Percentiles rank a stretch among this genome's conserved stretches.
Evolutionary conservation across 2,797 vertebrate species (phyloP).

Genomic region (Melanotaenia maccullochi): DNA sequence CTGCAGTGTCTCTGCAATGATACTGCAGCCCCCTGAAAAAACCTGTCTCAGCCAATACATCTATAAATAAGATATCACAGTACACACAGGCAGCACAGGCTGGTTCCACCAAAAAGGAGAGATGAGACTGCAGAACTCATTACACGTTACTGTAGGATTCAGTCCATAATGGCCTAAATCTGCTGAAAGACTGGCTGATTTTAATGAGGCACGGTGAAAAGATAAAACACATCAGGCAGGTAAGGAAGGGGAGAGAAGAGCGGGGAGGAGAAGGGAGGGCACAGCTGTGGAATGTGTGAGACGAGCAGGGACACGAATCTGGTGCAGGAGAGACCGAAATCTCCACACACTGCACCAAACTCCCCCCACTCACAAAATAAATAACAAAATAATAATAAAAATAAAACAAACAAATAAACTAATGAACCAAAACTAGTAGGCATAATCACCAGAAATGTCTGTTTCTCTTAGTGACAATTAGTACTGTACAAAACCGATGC

Average conservation of each 20-base stretch:
- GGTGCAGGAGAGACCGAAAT: constrained; percentile 51
- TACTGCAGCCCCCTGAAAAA: constrained; percentile 48
- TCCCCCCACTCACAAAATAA: neutral
- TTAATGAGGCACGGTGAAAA: constrained; percentile 22
- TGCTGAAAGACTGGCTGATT: constrained; percentile 6
- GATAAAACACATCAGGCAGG: constrained; percentile 42
- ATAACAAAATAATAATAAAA: constrained; percentile 6
- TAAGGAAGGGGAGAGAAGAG: constrained; percentile 31
- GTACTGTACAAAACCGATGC: constrained; percentile 31
- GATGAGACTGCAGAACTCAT: constrained; percentile 27
- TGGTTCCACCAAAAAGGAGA: constrained; percentile 21
- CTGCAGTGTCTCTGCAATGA: constrained; percentile 48
- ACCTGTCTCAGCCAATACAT: constrained; percentile 27
- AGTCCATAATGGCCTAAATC: neutral
- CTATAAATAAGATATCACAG: constrained; percentile 55
- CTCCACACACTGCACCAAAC: constrained; percentile 37
- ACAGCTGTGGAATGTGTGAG: constrained; percentile 79
- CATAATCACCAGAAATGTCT: constrained; percentile 22
- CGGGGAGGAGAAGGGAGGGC: constrained; percentile 54
- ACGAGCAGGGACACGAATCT: constrained; percentile 81
- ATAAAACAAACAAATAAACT: constrained; percentile 8
- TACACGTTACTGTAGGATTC: neutral
- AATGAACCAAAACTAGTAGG: neutral
- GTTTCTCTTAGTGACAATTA: constrained; percentile 17
- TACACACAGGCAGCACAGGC: constrained; percentile 25